phyloP scores from a whole-genome alignment of 2,888 invertebrate species.

The Polyommatus iphigenia region DNA sequence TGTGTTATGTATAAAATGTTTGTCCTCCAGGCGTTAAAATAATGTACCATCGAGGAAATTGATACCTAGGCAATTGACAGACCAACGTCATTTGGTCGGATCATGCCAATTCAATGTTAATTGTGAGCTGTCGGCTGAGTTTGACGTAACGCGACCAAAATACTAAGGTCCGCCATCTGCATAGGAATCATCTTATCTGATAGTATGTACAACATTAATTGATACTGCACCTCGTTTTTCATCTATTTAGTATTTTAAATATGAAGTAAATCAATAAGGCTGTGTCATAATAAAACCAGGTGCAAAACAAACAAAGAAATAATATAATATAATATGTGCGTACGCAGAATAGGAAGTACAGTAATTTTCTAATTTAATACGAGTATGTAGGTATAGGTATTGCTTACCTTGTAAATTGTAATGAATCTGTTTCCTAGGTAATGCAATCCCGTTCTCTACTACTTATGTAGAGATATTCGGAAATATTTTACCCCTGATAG shows the following conservation, averaged over 20 bases:
- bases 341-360: not conserved
- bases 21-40: too few species aligned
- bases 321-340: not conserved
- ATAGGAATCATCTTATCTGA: too few species aligned
- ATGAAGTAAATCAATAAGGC: not conserved
- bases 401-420: not conserved
- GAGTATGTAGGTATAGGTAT: not conserved
- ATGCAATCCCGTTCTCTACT: not conserved
- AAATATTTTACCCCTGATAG: too few species aligned
- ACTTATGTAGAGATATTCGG: too few species aligned
- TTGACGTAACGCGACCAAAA: too few species aligned
- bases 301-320: slow-evolving; percentile 1
- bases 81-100: too few species aligned
- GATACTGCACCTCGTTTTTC: not conserved
- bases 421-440: not conserved
- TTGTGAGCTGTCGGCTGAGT: too few species aligned
- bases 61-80: too few species aligned
- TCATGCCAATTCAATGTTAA: too few species aligned
- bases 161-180: too few species aligned
- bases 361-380: slow-evolving; percentile 1
- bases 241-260: not conserved
- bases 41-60: too few species aligned
- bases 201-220: not conserved
- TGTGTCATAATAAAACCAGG: slow-evolving; percentile 9
- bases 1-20: too few species aligned